A percentile compares a stretch with the other conserved stretches of the same genome.
phyloP scores from a whole-genome alignment of 2,797 vertebrate species.

The Poeciliopsis turneri region DNA sequence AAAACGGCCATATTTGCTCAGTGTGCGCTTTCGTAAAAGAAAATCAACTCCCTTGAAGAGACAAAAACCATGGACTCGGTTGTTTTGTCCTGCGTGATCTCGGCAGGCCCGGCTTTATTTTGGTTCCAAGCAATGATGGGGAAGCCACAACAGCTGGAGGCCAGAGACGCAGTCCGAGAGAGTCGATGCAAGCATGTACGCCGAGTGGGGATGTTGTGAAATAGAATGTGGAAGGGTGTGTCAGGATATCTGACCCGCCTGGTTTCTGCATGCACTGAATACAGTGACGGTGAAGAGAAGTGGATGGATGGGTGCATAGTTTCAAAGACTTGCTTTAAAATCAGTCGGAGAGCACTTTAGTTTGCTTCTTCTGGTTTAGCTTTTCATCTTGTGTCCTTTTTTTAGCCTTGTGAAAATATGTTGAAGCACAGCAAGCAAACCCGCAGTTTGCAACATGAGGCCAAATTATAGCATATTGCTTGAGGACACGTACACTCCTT shows the following conservation, averaged over 20 bases:
- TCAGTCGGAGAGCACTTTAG: neutral
- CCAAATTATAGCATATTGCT: constrained; percentile 41
- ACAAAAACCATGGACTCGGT: constrained; percentile 15
- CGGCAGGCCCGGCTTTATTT: constrained; percentile 55
- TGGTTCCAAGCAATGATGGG: constrained; percentile 59
- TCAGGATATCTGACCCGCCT: constrained; percentile 54
- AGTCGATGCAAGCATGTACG: constrained; percentile 30
- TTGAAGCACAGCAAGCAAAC: constrained; percentile 8
- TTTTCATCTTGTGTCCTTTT: constrained; percentile 30
- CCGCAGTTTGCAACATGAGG: constrained; percentile 29
- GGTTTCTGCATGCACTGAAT: constrained; percentile 40
- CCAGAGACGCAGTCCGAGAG: constrained; percentile 40
- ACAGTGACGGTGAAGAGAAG: constrained; percentile 45
- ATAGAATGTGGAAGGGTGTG: constrained; percentile 65
- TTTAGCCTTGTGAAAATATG: constrained; percentile 31
- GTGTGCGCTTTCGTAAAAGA: constrained; percentile 21
- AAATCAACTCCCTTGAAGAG: constrained; percentile 17
- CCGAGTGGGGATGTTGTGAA: constrained; percentile 60
- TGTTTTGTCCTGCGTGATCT: constrained; percentile 29
- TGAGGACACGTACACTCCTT: constrained; percentile 41
- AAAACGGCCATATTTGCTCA: constrained; percentile 60
- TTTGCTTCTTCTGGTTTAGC: neutral
- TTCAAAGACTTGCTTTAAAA: constrained; percentile 1
- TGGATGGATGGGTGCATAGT: constrained; percentile 8
- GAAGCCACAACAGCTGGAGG: constrained; percentile 72